Evolutionary conservation across 1,140 invertebrate species (phyloP), one percentile per base, ranked within the genome.

Genomic region (Chionoecetes opilio): DNA sequence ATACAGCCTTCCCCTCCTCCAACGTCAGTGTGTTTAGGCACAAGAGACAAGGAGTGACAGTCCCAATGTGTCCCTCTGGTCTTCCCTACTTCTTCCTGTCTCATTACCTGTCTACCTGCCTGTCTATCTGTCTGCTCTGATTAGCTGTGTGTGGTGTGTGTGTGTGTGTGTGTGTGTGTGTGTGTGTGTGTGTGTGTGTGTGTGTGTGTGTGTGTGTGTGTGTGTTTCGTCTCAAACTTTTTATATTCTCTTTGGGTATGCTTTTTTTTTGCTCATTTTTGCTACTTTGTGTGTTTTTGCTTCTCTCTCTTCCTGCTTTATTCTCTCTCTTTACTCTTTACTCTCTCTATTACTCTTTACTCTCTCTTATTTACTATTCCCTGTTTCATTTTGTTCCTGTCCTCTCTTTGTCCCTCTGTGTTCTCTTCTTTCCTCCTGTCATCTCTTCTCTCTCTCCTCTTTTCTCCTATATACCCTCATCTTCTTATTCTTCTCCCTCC

Each of bases 21-120:
- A n/a, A n/a, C n/a, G n/a, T n/a, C n/a, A n/a, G n/a, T 75, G 63
- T 75, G 21, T 75, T 75, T n/a, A 75, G 63, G 63, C 63, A 75
- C 63, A 0, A n/a, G 63, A 75, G 63, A 75, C 63, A 75, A 26
- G 11, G 63, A 75, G 9, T 75, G 63, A 75, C 63, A 75, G 63
- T 26, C 63, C n/a, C 63, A 75, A 75, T 75, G n/a, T 75, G 63
- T 17, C 63, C 63, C n/a, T 75, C 63, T 17, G 63, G 63, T 75
- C 63, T n/a, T 75, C 63, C 63, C 63, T n/a, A 26, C 11, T 53
- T 53, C 63, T 26, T 75, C 63, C 63, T 75, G 63, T 75, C 63
- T 75, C 63, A 75, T 75, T 75, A 75, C 63, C 63, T 75, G 63
- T 75, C 63, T 26, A n/a, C n/a, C 63, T 75, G 63, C n/a, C 63